Percentiles rank a stretch among this genome's conserved stretches.
Conservation (phyloP, 2,113 vertebrate genomes). For the Neolamprologus devosi region DNA sequence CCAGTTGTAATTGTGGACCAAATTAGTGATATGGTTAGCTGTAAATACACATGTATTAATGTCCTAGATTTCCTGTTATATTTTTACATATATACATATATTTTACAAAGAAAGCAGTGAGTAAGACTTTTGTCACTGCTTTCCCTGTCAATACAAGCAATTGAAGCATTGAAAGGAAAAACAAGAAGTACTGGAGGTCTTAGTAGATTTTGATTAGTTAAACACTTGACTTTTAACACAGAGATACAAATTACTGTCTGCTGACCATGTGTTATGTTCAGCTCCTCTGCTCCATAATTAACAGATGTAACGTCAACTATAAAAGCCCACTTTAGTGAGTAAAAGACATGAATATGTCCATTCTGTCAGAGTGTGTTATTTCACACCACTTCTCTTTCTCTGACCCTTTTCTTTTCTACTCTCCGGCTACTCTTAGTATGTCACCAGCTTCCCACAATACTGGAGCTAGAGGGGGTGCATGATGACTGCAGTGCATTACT, state of each 20-base stretch:
- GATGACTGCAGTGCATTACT: slow-evolving; percentile 35
- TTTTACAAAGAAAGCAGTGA: background rate
- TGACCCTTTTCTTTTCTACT: background rate
- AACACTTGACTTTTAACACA: background rate
- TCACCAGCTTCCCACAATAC: slow-evolving; percentile 51
- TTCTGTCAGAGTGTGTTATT: background rate
- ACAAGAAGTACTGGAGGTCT: background rate
- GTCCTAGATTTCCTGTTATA: background rate
- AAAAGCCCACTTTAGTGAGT: background rate
- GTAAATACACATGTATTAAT: background rate
- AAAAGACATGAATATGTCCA: background rate
- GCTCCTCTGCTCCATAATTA: background rate
- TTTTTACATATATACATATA: background rate
- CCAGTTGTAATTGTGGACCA: background rate
- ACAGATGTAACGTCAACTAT: background rate
- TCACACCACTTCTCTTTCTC: background rate
- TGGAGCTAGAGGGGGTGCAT: slow-evolving; percentile 22
- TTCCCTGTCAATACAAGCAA: background rate
- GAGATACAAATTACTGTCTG: background rate
- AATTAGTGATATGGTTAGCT: background rate
- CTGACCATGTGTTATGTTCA: background rate
- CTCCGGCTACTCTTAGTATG: background rate
- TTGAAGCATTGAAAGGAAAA: background rate
- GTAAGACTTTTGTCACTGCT: background rate
- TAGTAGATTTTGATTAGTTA: background rate